Evolutionary conservation across 2,113 vertebrate genomes (phyloP).

Genomic region (Heteronetta atricapilla): DNA sequence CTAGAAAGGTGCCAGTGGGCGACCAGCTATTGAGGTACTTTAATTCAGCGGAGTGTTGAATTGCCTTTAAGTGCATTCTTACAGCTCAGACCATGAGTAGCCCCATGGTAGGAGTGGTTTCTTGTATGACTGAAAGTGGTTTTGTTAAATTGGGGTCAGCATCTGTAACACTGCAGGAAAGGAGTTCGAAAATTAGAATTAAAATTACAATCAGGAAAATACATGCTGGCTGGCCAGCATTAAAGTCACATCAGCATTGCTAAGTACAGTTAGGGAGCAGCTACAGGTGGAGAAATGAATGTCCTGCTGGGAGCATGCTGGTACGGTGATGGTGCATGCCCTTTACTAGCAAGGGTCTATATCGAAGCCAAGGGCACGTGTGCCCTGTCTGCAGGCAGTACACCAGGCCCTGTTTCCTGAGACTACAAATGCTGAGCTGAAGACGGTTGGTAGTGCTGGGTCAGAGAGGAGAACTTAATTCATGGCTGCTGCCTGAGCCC

Average conservation of each 20-base stretch:
- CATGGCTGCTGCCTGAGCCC: not conserved
- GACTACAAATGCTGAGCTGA: not conserved
- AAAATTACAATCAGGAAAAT: not conserved
- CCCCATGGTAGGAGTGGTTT: not conserved
- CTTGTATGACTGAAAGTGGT: not conserved
- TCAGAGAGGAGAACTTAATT: not conserved
- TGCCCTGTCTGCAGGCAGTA: rapidly evolving
- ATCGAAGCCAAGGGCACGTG: not conserved
- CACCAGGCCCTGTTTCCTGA: rapidly evolving
- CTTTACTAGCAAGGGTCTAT: not conserved
- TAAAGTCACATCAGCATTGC: not conserved
- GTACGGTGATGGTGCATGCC: no score
- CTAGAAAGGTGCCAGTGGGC: not conserved
- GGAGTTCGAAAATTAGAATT: not conserved
- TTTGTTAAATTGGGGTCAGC: not conserved
- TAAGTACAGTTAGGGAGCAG: not conserved
- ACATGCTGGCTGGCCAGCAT: not conserved
- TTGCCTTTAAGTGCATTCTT: not conserved
- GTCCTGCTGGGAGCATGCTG: not conserved
- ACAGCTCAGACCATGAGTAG: not conserved
- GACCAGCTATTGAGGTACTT: not conserved
- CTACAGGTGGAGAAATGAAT: not conserved
- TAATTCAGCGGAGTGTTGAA: not conserved
- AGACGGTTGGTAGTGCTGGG: not conserved
- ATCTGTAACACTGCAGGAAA: not conserved